Evolutionary conservation across 2,113 vertebrate genomes (phyloP), one percentile per base, ranked within the genome.

Genomic region (Campylorhamphus procurvoides): DNA sequence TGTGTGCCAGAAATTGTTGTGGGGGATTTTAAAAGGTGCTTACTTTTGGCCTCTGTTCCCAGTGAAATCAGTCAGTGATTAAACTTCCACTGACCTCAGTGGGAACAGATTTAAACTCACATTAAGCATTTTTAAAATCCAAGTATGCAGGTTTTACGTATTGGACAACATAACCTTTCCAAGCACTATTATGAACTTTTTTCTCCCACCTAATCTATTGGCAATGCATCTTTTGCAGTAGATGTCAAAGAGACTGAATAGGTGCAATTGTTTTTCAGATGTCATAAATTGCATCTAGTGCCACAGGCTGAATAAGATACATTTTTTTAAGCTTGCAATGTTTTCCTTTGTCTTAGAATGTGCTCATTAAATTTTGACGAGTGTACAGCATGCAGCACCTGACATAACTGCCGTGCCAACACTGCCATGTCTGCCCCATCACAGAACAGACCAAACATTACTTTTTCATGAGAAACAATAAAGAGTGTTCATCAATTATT

Each of bases 401-500:
- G 22, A 62, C 40, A 66, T 10, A 96, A 93, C 67, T 72, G 59
- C 47, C 2, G 1, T 50, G 84, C 82, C 81, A 94, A 81, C 76
- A 42, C 37, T 56, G 81, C 90, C 63, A 17, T 68, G 92, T 95
- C 91, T 93, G 90, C 81, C 67, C 75, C 63, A 69, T 92, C 94
- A 86, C 52, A 55, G 87, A 93, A 93, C 92, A 95, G 97, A 96
- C 64, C 7, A 15, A 94, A 90, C 72, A 97, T 97, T 94, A 97
- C 85, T 96, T 97, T 97, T 98, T 97, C 84, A 98, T 97, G 90
- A 98, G 93, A 95, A 94, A 96, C 76, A 92, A 95, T 95, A 96
- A 94, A 95, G 97, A 88, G 77, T 42, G 19, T 12, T 94, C 84
- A 97, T 98, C 89, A 96, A 97, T 97, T 97, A 98, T 97, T 98